phyloP scores from a whole-genome alignment of 2,797 vertebrate species.

The Simalia tracyae region DNA sequence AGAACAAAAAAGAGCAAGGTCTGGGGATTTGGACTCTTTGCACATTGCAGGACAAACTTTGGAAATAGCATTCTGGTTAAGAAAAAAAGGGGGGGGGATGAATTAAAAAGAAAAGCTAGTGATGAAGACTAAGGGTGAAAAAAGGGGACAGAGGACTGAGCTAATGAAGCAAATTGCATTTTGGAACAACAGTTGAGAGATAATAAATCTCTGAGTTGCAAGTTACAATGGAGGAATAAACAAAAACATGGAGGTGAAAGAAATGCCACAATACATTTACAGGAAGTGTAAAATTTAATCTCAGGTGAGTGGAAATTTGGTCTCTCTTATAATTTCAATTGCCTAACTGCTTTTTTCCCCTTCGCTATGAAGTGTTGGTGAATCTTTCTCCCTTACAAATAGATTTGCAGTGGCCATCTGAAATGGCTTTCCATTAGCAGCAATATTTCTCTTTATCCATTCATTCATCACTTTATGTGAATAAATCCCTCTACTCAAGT shows the following conservation, averaged over 20 bases:
- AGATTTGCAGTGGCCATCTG: background rate
- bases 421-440: background rate
- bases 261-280: conserved; percentile 32
- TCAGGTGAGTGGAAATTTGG: background rate
- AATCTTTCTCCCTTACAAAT: background rate
- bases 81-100: conserved; percentile 34
- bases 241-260: conserved; percentile 27
- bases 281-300: conserved; percentile 20
- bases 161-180: conserved; percentile 59
- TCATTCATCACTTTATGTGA: background rate
- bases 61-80: conserved; percentile 22
- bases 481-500: background rate
- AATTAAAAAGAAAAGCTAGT: conserved; percentile 54
- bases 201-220: conserved; percentile 48
- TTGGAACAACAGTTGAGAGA: conserved; percentile 32
- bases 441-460: background rate
- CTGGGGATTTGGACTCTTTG: conserved; percentile 56
- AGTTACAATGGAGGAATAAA: conserved; percentile 33
- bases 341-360: background rate
- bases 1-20: conserved; percentile 21
- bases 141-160: conserved; percentile 51
- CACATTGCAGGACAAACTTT: conserved; percentile 29
- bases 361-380: background rate
- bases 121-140: conserved; percentile 49
- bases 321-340: background rate